Evolutionary conservation across 2,113 vertebrate species (phyloP).

Genomic region (Donacobius atricapilla): DNA sequence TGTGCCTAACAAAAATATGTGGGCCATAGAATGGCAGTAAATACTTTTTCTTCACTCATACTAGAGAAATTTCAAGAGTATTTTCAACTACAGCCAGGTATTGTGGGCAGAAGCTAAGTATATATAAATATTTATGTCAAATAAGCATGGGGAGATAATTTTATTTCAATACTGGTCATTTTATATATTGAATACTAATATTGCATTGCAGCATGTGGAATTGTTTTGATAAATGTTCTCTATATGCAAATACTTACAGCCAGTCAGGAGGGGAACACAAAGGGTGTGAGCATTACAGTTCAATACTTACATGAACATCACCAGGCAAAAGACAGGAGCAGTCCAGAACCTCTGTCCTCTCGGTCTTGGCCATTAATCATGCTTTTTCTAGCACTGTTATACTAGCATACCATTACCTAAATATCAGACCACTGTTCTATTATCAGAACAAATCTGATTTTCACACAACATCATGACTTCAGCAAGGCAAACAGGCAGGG

Average conservation of each 20-base stretch:
- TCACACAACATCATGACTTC: not conserved
- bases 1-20: not conserved
- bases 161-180: not conserved
- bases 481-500: not conserved
- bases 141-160: not conserved
- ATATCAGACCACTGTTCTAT: not conserved
- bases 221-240: not conserved
- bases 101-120: not conserved
- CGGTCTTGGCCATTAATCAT: not conserved
- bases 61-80: not conserved
- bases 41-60: not conserved
- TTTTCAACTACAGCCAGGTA: not conserved
- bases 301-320: not conserved
- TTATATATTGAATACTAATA: not conserved
- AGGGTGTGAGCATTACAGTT: not conserved
- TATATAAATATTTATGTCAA: not conserved
- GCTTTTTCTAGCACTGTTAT: not conserved
- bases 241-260: not conserved
- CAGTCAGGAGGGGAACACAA: not conserved
- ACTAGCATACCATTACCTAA: not conserved
- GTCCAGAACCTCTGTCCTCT: not conserved
- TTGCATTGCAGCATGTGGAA: not conserved
- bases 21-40: not conserved
- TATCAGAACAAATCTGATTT: not conserved
- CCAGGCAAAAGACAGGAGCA: not conserved